These are phyloP conservation scores for Leptopilina myrica DNA, from an alignment of 2,888 invertebrate species.

Conservation along the genomic window DNA sequence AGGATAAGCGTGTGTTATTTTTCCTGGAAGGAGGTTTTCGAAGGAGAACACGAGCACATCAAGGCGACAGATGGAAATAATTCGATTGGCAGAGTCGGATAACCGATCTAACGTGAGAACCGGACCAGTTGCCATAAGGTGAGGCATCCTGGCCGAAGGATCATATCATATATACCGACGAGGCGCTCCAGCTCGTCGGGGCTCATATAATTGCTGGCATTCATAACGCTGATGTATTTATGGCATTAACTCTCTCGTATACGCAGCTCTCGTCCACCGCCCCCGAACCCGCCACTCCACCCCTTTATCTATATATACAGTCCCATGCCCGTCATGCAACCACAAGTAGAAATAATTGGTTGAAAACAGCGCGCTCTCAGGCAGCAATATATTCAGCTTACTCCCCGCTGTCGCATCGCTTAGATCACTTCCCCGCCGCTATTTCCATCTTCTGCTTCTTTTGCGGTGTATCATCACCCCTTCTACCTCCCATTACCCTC, in stretches of 20 bases:
- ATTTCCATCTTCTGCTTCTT: slow-evolving; percentile 56
- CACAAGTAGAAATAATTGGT: slow-evolving; percentile 76
- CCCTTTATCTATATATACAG: slow-evolving; percentile 53
- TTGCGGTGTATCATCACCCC: slow-evolving; percentile 48
- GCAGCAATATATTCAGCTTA: slow-evolving; percentile 76
- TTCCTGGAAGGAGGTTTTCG: not conserved
- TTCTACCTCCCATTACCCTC: slow-evolving; percentile 51
- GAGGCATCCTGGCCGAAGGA: slow-evolving; percentile 67
- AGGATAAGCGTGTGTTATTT: slow-evolving; percentile 31
- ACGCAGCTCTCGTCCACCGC: slow-evolving; percentile 60
- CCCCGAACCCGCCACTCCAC: slow-evolving; percentile 74
- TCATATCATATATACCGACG: slow-evolving; percentile 69
- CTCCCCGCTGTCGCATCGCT: slow-evolving; percentile 75
- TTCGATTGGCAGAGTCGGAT: slow-evolving; percentile 64
- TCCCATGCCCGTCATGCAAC: slow-evolving; percentile 80
- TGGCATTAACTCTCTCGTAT: slow-evolving; percentile 76
- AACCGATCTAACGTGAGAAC: slow-evolving; percentile 71
- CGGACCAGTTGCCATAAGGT: slow-evolving; percentile 65
- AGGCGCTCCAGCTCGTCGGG: slow-evolving; percentile 72
- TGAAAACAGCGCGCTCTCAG: slow-evolving; percentile 74
- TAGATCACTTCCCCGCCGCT: slow-evolving; percentile 72
- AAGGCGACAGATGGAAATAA: slow-evolving; percentile 62
- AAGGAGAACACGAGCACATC: slow-evolving; percentile 9
- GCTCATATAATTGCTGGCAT: slow-evolving; percentile 76
- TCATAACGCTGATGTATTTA: slow-evolving; percentile 77